Conservation (phyloP, 2,113 vertebrate genomes). For the Hiodon alosoides region DNA sequence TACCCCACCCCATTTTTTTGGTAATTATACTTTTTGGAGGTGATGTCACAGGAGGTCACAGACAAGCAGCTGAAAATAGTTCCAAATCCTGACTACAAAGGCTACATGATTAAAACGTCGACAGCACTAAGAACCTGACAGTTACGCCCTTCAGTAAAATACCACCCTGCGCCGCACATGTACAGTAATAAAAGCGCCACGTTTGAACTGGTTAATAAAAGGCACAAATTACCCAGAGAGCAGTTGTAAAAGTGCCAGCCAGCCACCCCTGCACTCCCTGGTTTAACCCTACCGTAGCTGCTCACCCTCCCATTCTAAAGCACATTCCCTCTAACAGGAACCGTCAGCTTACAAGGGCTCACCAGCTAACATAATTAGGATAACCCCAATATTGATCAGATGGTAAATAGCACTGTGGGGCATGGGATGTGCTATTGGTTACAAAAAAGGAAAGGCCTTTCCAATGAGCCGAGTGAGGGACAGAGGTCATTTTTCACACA, state of each 20-base stretch:
- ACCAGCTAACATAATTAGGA: background rate
- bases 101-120: background rate
- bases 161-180: background rate
- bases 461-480: too few species aligned
- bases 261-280: background rate
- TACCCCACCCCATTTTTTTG: background rate
- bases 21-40: background rate
- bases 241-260: background rate
- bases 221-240: slow-evolving; percentile 1
- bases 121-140: background rate
- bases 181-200: background rate
- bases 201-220: slow-evolving; percentile 11
- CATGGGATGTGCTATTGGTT: too few species aligned
- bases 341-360: background rate
- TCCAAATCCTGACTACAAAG: too few species aligned
- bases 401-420: background rate
- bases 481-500: too few species aligned
- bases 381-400: background rate
- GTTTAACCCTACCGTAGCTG: background rate
- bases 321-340: background rate
- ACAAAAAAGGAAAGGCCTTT: too few species aligned
- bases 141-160: background rate
- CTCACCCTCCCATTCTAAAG: background rate
- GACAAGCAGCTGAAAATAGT: background rate
- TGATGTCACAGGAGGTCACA: background rate